phyloP scores from a whole-genome alignment of 2,113 vertebrate species.

The Tragelaphus scriptus region DNA sequence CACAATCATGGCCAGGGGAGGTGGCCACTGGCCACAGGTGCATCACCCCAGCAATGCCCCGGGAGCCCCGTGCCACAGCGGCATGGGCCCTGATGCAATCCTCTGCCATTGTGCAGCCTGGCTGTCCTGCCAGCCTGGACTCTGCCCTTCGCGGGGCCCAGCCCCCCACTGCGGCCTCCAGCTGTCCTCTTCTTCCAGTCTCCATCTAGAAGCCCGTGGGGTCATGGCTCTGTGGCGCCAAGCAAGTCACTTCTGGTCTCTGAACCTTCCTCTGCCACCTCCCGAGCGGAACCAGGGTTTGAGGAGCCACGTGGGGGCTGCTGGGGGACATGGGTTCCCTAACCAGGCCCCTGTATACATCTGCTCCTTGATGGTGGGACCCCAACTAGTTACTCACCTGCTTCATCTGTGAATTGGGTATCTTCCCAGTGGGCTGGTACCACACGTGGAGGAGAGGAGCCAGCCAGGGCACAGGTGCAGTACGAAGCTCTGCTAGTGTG shows the following conservation, averaged over 20 bases:
- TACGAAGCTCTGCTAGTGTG: rapidly evolving
- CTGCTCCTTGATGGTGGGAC: background rate
- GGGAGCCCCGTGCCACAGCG: background rate
- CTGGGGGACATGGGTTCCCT: rapidly evolving
- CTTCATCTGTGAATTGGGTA: background rate
- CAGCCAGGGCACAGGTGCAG: background rate
- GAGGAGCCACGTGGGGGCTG: background rate
- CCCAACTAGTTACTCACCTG: background rate
- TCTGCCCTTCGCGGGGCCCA: background rate
- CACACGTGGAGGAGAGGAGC: rapidly evolving
- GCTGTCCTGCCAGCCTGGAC: background rate
- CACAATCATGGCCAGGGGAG: background rate
- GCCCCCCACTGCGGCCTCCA: rapidly evolving
- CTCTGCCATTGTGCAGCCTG: rapidly evolving
- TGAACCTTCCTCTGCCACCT: background rate
- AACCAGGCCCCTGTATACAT: background rate
- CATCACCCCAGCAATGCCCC: background rate
- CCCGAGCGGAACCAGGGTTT: rapidly evolving
- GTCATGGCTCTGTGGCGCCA: rapidly evolving
- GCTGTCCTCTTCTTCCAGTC: background rate
- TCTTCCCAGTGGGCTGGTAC: background rate
- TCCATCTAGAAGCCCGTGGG: background rate
- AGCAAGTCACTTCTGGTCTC: background rate
- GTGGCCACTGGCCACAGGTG: background rate
- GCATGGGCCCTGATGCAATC: background rate